Percentiles rank a stretch among this genome's conserved stretches.
These are phyloP conservation scores for Menidia menidia DNA, from an alignment of 2,797 vertebrate species.

Conservation along the genomic window DNA sequence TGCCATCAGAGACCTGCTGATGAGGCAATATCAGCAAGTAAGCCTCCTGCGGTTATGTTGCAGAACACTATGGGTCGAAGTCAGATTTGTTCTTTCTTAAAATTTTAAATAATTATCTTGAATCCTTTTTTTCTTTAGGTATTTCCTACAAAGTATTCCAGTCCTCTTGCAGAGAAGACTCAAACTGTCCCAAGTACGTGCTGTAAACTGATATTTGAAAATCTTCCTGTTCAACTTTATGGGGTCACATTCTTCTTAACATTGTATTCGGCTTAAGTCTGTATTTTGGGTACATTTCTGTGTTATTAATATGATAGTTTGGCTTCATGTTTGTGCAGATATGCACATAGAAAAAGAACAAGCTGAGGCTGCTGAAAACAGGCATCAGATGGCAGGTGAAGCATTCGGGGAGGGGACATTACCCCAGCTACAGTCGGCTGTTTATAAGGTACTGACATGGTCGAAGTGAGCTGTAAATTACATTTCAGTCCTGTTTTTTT, in stretches of 20 bases:
- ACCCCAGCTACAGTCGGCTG: slow-evolving; percentile 88
- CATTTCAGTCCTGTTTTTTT: not conserved
- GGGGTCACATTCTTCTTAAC: not conserved
- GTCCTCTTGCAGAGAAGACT: slow-evolving; percentile 71
- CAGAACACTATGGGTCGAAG: not conserved
- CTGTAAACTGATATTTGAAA: not conserved
- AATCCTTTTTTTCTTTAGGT: slow-evolving; percentile 66
- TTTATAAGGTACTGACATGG: slow-evolving; percentile 77
- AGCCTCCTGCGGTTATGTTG: not conserved
- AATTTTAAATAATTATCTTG: not conserved
- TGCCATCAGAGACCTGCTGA: slow-evolving; percentile 89
- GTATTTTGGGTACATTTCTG: not conserved
- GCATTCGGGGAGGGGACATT: slow-evolving; percentile 85
- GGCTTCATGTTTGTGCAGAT: slow-evolving; percentile 71
- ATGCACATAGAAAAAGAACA: slow-evolving; percentile 86
- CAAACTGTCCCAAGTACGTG: slow-evolving; percentile 68
- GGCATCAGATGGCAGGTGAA: slow-evolving; percentile 83
- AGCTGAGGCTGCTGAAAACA: slow-evolving; percentile 72
- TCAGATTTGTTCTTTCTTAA: not conserved
- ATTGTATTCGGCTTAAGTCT: not conserved
- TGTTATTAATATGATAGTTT: slow-evolving; percentile 1
- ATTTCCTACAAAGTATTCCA: slow-evolving; percentile 80
- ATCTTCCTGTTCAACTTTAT: not conserved
- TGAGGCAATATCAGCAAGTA: slow-evolving; percentile 90
- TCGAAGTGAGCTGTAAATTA: not conserved